Evolutionary conservation across 2,888 invertebrate species (phyloP).

Genomic region (Andrena haemorrhoa): DNA sequence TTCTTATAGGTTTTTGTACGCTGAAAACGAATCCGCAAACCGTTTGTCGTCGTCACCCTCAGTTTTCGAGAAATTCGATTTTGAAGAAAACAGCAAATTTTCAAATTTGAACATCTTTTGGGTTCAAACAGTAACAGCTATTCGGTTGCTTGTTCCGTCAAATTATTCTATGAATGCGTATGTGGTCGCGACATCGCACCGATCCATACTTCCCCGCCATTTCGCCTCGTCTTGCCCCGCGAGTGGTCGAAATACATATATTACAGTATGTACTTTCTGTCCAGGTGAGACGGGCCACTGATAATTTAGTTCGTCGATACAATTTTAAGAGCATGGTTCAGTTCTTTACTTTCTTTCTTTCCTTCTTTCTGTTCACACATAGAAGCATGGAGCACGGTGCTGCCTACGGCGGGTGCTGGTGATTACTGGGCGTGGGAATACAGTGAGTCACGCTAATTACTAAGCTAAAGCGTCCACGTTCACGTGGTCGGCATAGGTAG

Average conservation of each 20-base stretch:
- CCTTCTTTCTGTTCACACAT: conserved; percentile 79
- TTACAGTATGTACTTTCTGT: not conserved
- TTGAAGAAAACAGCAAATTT: too few relatives aligned
- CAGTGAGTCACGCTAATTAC: conserved; percentile 81
- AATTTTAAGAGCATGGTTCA: conserved; percentile 74
- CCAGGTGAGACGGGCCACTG: not conserved
- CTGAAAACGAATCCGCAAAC: too few relatives aligned
- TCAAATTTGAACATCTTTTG: too few relatives aligned
- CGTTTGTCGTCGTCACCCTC: too few relatives aligned
- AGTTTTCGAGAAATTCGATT: too few relatives aligned
- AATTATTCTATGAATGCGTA: too few relatives aligned
- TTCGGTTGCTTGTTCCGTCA: too few relatives aligned
- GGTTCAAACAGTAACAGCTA: too few relatives aligned
- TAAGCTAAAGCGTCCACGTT: conserved; percentile 59
- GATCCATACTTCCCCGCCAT: too few relatives aligned
- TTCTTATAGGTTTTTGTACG: too few relatives aligned
- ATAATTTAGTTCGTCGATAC: conserved; percentile 26
- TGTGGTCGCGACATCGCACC: too few relatives aligned
- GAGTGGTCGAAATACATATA: not conserved
- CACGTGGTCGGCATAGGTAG: conserved; percentile 55
- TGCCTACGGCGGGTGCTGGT: conserved; percentile 83
- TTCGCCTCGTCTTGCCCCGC: too few relatives aligned
- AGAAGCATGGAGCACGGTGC: conserved; percentile 84
- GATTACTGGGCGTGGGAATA: conserved; percentile 84
- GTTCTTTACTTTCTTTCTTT: conserved; percentile 77